Base-by-base conservation (phyloP, 2,113 vertebrate genomes). In the Nicator chloris region DNA sequence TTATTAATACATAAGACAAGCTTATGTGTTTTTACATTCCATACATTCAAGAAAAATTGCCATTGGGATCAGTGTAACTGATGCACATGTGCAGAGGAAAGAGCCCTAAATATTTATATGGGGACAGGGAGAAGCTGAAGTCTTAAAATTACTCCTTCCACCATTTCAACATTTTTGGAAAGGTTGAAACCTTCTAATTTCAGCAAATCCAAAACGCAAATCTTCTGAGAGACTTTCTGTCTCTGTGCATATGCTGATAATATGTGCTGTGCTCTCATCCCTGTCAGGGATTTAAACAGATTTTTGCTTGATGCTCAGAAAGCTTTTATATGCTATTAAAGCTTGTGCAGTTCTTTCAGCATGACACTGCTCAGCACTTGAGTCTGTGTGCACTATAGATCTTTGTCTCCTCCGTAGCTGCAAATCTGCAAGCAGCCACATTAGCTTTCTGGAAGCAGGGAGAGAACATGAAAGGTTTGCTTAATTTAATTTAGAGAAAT, bases 401-500 rank as follows among this genome's bases (percentile, higher is more conserved):
- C 88, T 94, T 84, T 79, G 81, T 92, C 40, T 90, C 53, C 75
- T 86, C 72, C 4, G 2, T n/a, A 60, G 82, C 76, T 86, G 75
- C 88, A 81, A 68, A 97, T 95, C 94, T 92, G 57, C 60, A 90
- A 96, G 60, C 76, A 75, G 76, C 69, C 92, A 93, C 86, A 75
- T 81, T 45, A 47, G 88, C 68, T 35, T 88, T 61, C 85, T 73
- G n/a, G 40, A 83, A 92, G 77, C 53, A 71, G 31, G 31, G 72
- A 86, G 44, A 60, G 37, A 81, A 90, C 76, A 93, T 79, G 26
- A 94, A 96, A 95, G 72, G 40, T 81, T 83, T 64, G n/a, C 28
- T 88, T 95, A 86, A 97, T 88, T 90, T 75, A 56, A 94, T 96
- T 96, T 90, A 75, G 42, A 81, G 61, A 59, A 90, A 90, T 78